Evolutionary conservation across 2,797 vertebrate species (phyloP).

Genomic region (Eutrigla gurnardus): DNA sequence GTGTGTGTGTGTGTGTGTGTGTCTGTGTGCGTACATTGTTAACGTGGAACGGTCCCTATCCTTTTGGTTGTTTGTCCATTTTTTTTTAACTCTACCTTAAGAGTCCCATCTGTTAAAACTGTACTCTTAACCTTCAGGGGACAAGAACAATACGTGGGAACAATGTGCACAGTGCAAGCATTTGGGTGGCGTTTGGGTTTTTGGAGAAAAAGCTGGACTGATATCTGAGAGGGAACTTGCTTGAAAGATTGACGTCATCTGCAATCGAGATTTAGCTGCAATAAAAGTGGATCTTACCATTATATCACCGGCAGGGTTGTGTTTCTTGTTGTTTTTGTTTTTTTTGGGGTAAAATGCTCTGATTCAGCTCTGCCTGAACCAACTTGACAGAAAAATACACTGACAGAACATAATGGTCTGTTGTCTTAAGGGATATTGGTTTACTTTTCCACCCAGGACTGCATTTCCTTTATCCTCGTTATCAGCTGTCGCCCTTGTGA

Average conservation of each 20-base stretch:
- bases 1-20: too few species aligned
- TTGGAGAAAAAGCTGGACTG: conserved; percentile 47
- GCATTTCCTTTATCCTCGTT: conserved; percentile 46
- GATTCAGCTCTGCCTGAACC: conserved; percentile 32
- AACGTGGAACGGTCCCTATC: conserved; percentile 46
- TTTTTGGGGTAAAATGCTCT: conserved; percentile 18
- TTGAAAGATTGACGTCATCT: conserved; percentile 76
- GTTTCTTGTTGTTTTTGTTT: too few species aligned
- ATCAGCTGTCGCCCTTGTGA: conserved; percentile 60
- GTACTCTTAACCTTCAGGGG: conserved; percentile 34
- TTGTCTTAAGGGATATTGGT: conserved; percentile 20
- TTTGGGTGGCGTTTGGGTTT: conserved; percentile 27
- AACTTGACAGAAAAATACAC: conserved; percentile 5
- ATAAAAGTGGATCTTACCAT: conserved; percentile 48
- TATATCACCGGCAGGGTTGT: conserved; percentile 23
- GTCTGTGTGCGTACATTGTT: too few species aligned
- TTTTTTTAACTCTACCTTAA: conserved; percentile 40
- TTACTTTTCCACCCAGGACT: conserved; percentile 41
- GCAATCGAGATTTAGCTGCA: conserved; percentile 48
- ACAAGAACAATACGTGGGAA: conserved; percentile 25
- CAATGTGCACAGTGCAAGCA: conserved; percentile 25
- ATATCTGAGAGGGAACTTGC: conserved; percentile 55
- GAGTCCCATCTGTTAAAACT: conserved; percentile 65
- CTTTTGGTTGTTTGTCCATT: conserved; percentile 52
- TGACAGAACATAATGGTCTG: conserved; percentile 29